Percentiles rank a stretch among this genome's conserved stretches.
phyloP scores from a whole-genome alignment of 2,888 invertebrate genomes.

The Oscheius onirici region DNA sequence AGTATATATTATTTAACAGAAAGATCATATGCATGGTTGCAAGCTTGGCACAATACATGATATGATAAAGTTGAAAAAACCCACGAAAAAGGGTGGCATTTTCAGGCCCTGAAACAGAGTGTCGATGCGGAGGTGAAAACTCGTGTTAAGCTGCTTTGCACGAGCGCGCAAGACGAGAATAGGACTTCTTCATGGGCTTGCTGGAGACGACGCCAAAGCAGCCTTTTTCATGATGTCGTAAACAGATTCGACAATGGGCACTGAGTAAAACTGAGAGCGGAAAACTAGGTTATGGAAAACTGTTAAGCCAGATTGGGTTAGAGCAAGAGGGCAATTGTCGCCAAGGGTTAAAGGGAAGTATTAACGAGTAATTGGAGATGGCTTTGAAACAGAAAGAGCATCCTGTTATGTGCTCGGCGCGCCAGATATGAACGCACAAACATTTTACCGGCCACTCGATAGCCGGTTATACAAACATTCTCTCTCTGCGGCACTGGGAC shows the following conservation, averaged over 20 bases:
- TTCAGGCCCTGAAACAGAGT: slow-evolving; percentile 3
- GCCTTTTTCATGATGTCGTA: background rate
- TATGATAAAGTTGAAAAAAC: no score
- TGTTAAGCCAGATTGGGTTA: no score
- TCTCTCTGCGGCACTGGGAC: slow-evolving; percentile 11
- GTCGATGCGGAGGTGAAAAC: slow-evolving; percentile 31
- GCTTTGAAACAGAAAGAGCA: slow-evolving; percentile 26
- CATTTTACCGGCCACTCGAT: slow-evolving; percentile 38
- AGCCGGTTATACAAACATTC: slow-evolving; percentile 34
- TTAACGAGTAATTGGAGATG: slow-evolving; percentile 29
- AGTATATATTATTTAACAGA: no score
- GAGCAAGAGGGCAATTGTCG: background rate
- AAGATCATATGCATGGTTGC: no score
- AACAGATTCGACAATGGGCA: background rate
- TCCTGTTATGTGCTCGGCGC: slow-evolving; percentile 32
- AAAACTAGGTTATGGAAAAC: background rate
- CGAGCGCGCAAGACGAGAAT: slow-evolving; percentile 24
- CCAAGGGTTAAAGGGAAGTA: slow-evolving; percentile 7
- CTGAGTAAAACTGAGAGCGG: background rate
- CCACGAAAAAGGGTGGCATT: no score
- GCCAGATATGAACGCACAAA: slow-evolving; percentile 35
- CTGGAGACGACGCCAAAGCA: background rate
- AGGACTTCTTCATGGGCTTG: slow-evolving; percentile 26
- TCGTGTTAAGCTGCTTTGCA: slow-evolving; percentile 32
- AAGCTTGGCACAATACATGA: no score